Base-by-base conservation (phyloP, 1,140 invertebrate species). In the Pseudomyrmex pallidus region DNA sequence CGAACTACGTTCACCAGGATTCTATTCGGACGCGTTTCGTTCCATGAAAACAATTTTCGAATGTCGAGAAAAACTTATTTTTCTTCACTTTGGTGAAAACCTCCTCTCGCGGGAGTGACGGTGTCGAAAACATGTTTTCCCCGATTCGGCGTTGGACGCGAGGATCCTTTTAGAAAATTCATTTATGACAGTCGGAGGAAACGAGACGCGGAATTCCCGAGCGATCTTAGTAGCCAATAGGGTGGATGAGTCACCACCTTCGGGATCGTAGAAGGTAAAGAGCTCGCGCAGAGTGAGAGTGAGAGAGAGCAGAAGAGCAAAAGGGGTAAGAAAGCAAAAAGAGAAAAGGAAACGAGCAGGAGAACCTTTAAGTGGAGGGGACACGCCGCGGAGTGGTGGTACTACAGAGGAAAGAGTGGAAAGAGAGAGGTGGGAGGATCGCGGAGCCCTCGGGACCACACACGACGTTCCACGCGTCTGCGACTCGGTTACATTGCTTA, bases 401-500 rank as follows among this genome's bases (percentile, higher is more conserved):
- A 87, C 85, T 88, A 85, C 63, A 85, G 83, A 84, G 74, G 87
- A 92, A 87, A 90, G 89, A 91, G 85, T 77, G 90, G 90, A 88
- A 85, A 91, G 91, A 91, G 89, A 89, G 91, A 93, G 91, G 92
- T 91, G 92, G 91, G 90, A 92, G 91, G 90, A 92, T 89, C 89
- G 35, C 35, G 85, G 90, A 94, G 88, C 82, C 82, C 87, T 89
- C 87, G 88, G 88, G 94, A 94, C 93, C 94, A 94, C 93, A 94
- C 94, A 94, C 93, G 93, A 94, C 89, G 93, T 91, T 93, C 94
- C 93, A 94, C 93, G 93, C 93, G 94, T 94, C 93, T 94, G 90
- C 92, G 93, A 93, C 93, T 94, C 91, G 91, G 93, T 94, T 93
- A 94, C 93, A 94, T 94, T 94, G 93, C 93, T 94, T 94, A 94